A percentile compares a stretch with the other conserved stretches of the same genome.
These are phyloP conservation scores for Spongia lamella DNA, from an alignment of 37 sponge, comb jelly and placozoan species.

Conservation along the genomic window DNA sequence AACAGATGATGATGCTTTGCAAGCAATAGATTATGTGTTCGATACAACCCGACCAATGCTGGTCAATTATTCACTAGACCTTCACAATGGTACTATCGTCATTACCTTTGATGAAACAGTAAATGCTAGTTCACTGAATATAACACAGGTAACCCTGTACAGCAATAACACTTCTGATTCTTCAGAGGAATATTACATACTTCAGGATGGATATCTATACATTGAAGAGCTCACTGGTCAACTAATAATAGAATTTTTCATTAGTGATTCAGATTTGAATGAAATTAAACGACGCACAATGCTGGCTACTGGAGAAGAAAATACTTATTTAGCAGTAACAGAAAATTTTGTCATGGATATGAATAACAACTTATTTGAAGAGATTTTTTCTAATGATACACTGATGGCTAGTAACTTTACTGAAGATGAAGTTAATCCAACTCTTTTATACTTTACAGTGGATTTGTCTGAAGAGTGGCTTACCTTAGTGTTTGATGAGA, in stretches of 20 bases:
- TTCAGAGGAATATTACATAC: conserved; percentile 39
- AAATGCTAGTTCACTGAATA: conserved; percentile 53
- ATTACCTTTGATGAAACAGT: conserved; percentile 91
- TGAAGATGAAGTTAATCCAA: conserved; percentile 49
- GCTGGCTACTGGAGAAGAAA: conserved; percentile 40
- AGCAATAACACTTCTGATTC: conserved; percentile 6
- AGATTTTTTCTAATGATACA: conserved; percentile 34
- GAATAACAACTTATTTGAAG: conserved; percentile 69
- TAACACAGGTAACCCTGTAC: conserved; percentile 56
- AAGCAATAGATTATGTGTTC: conserved; percentile 36
- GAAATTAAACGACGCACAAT: conserved; percentile 73
- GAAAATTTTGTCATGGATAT: conserved; percentile 68
- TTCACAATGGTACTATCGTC: conserved; percentile 60
- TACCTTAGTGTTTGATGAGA: conserved; percentile 79
- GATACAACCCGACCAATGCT: conserved; percentile 73
- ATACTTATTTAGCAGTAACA: conserved; percentile 60
- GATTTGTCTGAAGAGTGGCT: conserved; percentile 69
- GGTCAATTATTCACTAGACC: conserved; percentile 67
- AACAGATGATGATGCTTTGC: conserved; percentile 16
- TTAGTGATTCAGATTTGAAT: conserved; percentile 83
- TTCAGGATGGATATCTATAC: conserved; percentile 40
- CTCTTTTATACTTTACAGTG: conserved; percentile 51
- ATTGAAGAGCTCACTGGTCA: conserved; percentile 53
- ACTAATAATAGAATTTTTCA: conserved; percentile 44
- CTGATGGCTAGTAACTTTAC: conserved; percentile 33